Base-by-base conservation (phyloP, 1,140 invertebrate species). In the Mactra quadrangularis region DNA sequence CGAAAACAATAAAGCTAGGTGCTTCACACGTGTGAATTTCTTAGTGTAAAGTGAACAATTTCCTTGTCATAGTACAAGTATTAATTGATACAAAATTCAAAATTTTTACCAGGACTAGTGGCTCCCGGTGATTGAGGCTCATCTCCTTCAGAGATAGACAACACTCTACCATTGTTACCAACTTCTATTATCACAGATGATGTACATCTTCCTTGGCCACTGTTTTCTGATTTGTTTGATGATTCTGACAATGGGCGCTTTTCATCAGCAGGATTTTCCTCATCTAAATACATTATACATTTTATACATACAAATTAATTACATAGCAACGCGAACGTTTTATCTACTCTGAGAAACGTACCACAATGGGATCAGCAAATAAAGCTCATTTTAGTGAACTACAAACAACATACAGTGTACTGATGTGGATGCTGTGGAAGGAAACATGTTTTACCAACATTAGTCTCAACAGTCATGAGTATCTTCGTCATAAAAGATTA, bases 151-250 rank as follows among this genome's bases (percentile, higher is more conserved):
- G 72, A 59, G 9, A 76, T 55, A 27, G 53, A 60, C 41, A 76
- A 60, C 33, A 76, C 25, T 35, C 57, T 35, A 19, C 72, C 72
- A n/a, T 33, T 52, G 7, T 3, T 47, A 7, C 55, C 72, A 17
- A 76, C 55, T 33, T 76, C 72, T 25, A 76, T 76, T 1, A 41
- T 22, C 1, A 76, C 57, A 1, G 72, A 76, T 1, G 72, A 76
- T 6, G 72, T 60, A 76, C 52, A 59, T 76, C 72, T 41, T 7
- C 35, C 35, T 0, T 45, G 53, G 29, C n/a, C 41, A 13, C 70
- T 17, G 19, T 33, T 22, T 19, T 33, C 29, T 35, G 11, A 3
- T 13, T 33, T 31, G 35, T 38, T 31, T 62, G 59, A 11, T 38
- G 9, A 1, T n/a, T 38, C 59, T 62, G 59, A 11, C 19, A 2